Conservation (phyloP, 2,888 invertebrate species). For the Apotomis betuletana region DNA sequence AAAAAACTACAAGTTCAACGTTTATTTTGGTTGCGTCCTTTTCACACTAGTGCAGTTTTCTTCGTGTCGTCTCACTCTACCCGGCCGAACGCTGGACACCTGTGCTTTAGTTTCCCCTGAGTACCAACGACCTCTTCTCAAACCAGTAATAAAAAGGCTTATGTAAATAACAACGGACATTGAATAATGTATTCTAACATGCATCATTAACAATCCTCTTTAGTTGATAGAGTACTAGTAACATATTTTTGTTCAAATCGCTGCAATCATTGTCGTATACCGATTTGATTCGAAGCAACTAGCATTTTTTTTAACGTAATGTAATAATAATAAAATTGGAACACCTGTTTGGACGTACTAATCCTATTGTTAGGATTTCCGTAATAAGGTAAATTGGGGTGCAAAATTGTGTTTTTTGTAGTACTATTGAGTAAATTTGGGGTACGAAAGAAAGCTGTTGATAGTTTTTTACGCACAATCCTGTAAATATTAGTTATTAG, state of each 20-base stretch:
- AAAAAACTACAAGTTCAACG: constrained; percentile 82
- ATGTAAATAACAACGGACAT: constrained; percentile 53
- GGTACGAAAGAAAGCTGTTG: constrained; percentile 27
- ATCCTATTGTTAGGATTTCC: constrained; percentile 71
- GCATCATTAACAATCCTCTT: constrained; percentile 52
- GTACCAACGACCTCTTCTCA: constrained; percentile 81
- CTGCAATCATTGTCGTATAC: constrained; percentile 82
- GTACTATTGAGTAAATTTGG: constrained; percentile 25
- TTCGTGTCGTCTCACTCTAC: constrained; percentile 62
- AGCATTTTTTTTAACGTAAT: constrained; percentile 73
- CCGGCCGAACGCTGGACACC: constrained; percentile 82
- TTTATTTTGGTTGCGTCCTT: constrained; percentile 81
- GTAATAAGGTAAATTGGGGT: constrained; percentile 64
- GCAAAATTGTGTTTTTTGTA: constrained; percentile 57
- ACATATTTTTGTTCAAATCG: constrained; percentile 77
- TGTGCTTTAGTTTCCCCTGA: constrained; percentile 84
- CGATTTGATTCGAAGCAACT: constrained; percentile 80
- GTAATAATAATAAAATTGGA: constrained; percentile 77
- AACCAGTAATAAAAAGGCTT: constrained; percentile 61
- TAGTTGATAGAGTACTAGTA: constrained; percentile 53
- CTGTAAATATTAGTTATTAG: constrained; percentile 14
- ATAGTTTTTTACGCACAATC: constrained; percentile 5
- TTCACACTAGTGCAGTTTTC: constrained; percentile 56
- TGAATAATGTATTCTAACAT: constrained; percentile 55
- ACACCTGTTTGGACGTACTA: constrained; percentile 73